Conservation (phyloP, 2,888 invertebrate genomes). For the Elgonia sp. region DNA sequence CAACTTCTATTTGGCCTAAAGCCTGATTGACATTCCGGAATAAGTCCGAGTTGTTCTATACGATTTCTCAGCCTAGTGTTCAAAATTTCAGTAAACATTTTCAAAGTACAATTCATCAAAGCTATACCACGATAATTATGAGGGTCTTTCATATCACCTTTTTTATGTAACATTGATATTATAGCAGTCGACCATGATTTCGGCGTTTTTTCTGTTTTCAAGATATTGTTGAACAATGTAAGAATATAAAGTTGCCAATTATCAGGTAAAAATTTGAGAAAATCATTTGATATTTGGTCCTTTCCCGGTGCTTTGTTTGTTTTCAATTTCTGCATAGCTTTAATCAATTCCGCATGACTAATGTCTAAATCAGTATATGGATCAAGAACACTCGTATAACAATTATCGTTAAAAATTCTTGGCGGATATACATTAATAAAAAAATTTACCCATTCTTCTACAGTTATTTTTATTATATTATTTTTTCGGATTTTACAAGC, state of each 20-base stretch:
- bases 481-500: constrained; percentile 7
- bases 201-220: not conserved
- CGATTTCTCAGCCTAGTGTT: not conserved
- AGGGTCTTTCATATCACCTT: constrained; percentile 5
- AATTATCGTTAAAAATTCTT: constrained; percentile 2
- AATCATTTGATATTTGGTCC: constrained; percentile 8
- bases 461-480: not conserved
- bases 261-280: constrained; percentile 4
- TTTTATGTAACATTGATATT: constrained; percentile 19
- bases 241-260: constrained; percentile 13
- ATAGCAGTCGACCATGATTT: not conserved
- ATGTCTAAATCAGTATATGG: not conserved
- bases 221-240: constrained; percentile 7
- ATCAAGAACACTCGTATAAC: not conserved
- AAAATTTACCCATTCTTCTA: constrained; percentile 11
- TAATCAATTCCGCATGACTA: not conserved
- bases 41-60: not conserved
- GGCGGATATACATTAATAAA: constrained; percentile 6
- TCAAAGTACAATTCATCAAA: constrained; percentile 4
- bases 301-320: constrained; percentile 23
- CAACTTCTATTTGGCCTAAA: constrained; percentile 9
- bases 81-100: constrained; percentile 11
- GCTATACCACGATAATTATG: constrained; percentile 39
- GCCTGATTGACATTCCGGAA: constrained; percentile 34
- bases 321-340: not conserved